phyloP scores from a whole-genome alignment of 2,113 vertebrate species.

The Benitochromis conjunctus region DNA sequence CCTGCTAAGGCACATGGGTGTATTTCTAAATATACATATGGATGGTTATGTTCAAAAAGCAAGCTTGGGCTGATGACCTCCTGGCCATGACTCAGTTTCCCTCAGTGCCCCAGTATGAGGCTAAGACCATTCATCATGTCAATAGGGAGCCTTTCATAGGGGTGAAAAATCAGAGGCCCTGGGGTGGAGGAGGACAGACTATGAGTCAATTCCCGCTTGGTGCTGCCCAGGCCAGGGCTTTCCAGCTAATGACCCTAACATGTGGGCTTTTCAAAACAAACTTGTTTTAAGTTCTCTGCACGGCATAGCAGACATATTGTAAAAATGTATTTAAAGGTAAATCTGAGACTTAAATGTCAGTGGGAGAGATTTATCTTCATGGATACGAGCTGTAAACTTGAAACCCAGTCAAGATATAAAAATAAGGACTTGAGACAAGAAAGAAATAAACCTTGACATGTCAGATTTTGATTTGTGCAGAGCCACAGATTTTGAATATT shows the following conservation, averaged over 20 bases:
- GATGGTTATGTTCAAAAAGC: slow-evolving; percentile 22
- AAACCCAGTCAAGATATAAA: neutral
- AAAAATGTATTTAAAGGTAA: neutral
- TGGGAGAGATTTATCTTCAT: neutral
- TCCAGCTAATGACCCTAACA: slow-evolving; percentile 34
- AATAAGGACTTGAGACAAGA: neutral
- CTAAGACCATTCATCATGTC: slow-evolving; percentile 39
- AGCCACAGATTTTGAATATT: neutral
- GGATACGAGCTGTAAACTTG: neutral
- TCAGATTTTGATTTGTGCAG: neutral
- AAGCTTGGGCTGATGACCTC: neutral
- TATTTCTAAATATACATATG: neutral
- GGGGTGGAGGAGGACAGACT: slow-evolving; percentile 1
- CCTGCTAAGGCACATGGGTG: neutral
- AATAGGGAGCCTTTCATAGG: slow-evolving; percentile 37
- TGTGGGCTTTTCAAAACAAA: slow-evolving; percentile 15
- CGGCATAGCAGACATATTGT: neutral
- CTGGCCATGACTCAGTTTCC: slow-evolving; percentile 2
- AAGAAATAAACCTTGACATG: neutral
- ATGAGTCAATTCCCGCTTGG: slow-evolving; percentile 44
- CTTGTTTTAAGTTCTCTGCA: neutral
- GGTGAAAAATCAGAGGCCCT: slow-evolving; percentile 9
- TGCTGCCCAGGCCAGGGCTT: neutral
- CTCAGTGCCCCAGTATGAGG: neutral
- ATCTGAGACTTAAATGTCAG: neutral